Percentiles rank a stretch among this genome's conserved stretches.
phyloP scores from a whole-genome alignment of 2,888 invertebrate genomes.

The Drosophila nr. fundita region DNA sequence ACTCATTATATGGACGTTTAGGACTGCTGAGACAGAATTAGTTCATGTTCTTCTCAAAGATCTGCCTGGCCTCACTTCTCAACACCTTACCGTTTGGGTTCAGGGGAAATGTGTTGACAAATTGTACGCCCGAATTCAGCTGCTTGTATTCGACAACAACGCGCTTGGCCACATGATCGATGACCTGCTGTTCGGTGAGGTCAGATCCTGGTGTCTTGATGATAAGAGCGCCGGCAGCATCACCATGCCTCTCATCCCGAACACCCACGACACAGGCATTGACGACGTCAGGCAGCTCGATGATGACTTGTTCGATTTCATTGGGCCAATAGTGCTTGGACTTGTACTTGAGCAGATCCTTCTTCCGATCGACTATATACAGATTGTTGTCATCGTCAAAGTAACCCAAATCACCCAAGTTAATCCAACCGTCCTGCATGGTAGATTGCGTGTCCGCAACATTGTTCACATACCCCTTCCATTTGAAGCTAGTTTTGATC shows the following conservation, averaged over 20 bases:
- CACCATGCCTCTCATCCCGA: slow-evolving; percentile 57
- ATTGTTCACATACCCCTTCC: slow-evolving; percentile 79
- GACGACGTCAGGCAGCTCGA: slow-evolving; percentile 67
- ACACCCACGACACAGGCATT: slow-evolving; percentile 79
- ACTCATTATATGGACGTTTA: no score
- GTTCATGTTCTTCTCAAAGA: slow-evolving; percentile 37
- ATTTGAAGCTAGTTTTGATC: slow-evolving; percentile 46
- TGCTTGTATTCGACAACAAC: slow-evolving; percentile 68
- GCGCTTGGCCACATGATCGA: slow-evolving; percentile 55
- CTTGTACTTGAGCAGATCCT: slow-evolving; percentile 79
- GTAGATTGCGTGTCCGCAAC: slow-evolving; percentile 54
- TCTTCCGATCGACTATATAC: slow-evolving; percentile 77
- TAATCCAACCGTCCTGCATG: slow-evolving; percentile 75
- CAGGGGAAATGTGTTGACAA: slow-evolving; percentile 69
- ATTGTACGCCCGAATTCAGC: slow-evolving; percentile 73
- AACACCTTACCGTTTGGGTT: slow-evolving; percentile 75
- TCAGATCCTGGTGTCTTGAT: slow-evolving; percentile 46
- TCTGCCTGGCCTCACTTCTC: slow-evolving; percentile 44
- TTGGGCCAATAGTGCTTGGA: slow-evolving; percentile 73
- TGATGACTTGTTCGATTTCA: slow-evolving; percentile 77
- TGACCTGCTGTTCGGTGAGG: slow-evolving; percentile 55
- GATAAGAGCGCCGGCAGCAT: slow-evolving; percentile 78
- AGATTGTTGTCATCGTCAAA: slow-evolving; percentile 78
- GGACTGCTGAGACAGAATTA: neutral
- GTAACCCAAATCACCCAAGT: slow-evolving; percentile 82